Conservation (phyloP, 2,797 vertebrate species). For the Centropyge bicolor region DNA sequence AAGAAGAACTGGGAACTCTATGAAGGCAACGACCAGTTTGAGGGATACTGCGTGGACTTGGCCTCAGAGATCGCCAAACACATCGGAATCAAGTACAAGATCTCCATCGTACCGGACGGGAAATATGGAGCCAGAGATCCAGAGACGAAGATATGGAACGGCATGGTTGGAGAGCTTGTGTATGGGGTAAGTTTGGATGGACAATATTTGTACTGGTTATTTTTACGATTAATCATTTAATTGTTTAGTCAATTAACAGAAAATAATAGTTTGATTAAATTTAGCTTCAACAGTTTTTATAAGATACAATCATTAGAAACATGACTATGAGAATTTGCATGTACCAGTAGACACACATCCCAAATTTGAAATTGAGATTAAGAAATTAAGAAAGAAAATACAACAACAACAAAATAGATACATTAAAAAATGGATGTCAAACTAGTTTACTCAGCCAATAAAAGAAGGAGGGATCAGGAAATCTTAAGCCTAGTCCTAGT, state of each 20-base stretch:
- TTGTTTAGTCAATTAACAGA: background rate
- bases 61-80: slow-evolving; percentile 99
- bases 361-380: background rate
- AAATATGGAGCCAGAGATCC: slow-evolving; percentile 98
- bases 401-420: background rate
- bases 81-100: slow-evolving; percentile 99
- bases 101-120: slow-evolving; percentile 97
- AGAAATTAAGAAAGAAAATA: background rate
- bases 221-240: background rate
- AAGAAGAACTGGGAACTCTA: slow-evolving; percentile 99
- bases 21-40: slow-evolving; percentile 98
- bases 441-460: too few species aligned
- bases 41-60: slow-evolving; percentile 99
- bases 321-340: background rate
- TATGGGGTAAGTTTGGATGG: slow-evolving; percentile 92
- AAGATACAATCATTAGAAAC: background rate
- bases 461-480: background rate
- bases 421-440: background rate
- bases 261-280: too few species aligned
- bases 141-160: slow-evolving; percentile 99
- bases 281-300: background rate
- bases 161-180: slow-evolving; percentile 99
- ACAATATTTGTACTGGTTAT: background rate
- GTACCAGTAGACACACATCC: background rate
- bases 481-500: background rate